Percentiles rank a stretch among this genome's conserved stretches.
Conservation (phyloP, 1,140 invertebrate genomes). For the Copidosoma floridanum region DNA sequence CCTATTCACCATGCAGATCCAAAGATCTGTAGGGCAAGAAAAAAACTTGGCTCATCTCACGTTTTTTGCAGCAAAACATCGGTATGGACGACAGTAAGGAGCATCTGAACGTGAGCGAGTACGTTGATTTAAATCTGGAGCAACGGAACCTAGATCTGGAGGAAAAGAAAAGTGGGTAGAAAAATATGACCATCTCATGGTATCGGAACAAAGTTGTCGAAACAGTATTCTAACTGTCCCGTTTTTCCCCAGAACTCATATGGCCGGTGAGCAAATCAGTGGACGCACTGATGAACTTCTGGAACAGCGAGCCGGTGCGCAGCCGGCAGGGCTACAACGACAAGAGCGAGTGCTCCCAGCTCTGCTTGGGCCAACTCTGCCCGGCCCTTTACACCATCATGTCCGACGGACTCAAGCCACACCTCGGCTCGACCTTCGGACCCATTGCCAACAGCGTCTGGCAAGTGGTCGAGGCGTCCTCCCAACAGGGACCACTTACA, state of each 20-base stretch:
- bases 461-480: constrained; percentile 85
- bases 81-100: constrained; percentile 32
- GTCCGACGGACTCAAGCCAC: constrained; percentile 77
- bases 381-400: constrained; percentile 82
- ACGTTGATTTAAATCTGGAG: constrained; percentile 32
- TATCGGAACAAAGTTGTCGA: too few relatives aligned
- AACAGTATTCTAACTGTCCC: too few relatives aligned
- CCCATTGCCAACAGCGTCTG: constrained; percentile 84
- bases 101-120: constrained; percentile 32
- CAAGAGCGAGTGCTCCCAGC: constrained; percentile 61
- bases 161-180: constrained; percentile 45
- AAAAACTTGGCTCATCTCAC: too few relatives aligned
- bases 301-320: constrained; percentile 44
- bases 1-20: too few relatives aligned
- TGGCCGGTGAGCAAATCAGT: constrained; percentile 67
- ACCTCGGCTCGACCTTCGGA: constrained; percentile 81
- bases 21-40: too few relatives aligned
- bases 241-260: constrained; percentile 61
- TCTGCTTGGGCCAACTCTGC: constrained; percentile 73
- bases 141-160: constrained; percentile 40
- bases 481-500: constrained; percentile 80
- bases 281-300: constrained; percentile 62
- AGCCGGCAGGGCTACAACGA: constrained; percentile 39
- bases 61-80: too few relatives aligned
- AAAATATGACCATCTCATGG: too few relatives aligned